Evolutionary conservation across 2,797 vertebrate genomes (phyloP).

Genomic region (Dicrostonyx torquatus): DNA sequence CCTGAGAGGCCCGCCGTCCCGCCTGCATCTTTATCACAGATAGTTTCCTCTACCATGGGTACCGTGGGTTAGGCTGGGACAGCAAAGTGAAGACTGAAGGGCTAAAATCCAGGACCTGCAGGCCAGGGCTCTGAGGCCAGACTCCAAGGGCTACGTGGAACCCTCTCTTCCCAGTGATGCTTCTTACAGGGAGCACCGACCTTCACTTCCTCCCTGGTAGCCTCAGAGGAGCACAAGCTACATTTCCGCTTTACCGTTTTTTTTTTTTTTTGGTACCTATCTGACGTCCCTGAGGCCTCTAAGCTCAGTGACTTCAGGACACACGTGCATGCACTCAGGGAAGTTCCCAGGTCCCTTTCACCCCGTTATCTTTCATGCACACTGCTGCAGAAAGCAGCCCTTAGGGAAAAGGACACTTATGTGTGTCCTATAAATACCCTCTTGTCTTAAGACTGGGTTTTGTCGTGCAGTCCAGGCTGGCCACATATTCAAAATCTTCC

Average conservation of each 20-base stretch:
- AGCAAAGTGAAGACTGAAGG: background rate
- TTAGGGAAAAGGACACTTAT: background rate
- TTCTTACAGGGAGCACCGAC: background rate
- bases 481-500: background rate
- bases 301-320: background rate
- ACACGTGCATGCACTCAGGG: background rate
- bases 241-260: background rate
- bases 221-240: too few relatives aligned
- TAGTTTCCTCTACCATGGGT: background rate
- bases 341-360: background rate
- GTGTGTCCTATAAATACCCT: background rate
- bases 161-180: background rate
- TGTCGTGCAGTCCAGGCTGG: background rate
- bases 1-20: too few relatives aligned
- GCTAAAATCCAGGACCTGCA: background rate
- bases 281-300: background rate
- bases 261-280: too few relatives aligned
- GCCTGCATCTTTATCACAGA: background rate
- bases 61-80: background rate
- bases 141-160: background rate
- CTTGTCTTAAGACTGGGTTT: background rate
- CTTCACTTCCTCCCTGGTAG: rapidly evolving
- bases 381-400: background rate
- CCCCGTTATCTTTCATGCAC: background rate
- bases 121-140: rapidly evolving